Conservation (phyloP, 2,888 invertebrate species). For the Hydropsyche betteni region DNA sequence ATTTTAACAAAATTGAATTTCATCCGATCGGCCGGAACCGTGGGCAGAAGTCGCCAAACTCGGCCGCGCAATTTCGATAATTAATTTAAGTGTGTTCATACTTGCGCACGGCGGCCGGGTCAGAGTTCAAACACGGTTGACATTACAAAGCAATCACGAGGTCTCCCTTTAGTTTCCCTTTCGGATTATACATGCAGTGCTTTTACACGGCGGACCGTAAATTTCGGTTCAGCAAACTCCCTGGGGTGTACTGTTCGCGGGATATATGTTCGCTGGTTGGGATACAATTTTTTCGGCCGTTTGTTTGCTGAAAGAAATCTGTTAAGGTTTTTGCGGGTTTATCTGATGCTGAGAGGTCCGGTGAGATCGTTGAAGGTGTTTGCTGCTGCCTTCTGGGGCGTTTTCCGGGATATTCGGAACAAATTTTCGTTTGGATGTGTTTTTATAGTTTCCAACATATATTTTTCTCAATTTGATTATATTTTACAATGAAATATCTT, state of each 20-base stretch:
- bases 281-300: background rate
- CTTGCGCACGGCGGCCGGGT: background rate
- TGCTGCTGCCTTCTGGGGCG: too few species aligned
- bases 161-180: background rate
- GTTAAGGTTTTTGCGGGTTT: too few species aligned
- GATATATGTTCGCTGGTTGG: background rate
- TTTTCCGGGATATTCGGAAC: too few species aligned
- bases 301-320: too few species aligned
- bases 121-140: conserved; percentile 1
- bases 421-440: too few species aligned
- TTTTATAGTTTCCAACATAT: too few species aligned
- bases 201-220: background rate
- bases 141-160: conserved; percentile 17
- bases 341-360: too few species aligned
- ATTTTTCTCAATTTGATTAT: too few species aligned
- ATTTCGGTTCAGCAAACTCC: background rate
- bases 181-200: background rate
- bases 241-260: background rate
- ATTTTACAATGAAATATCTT: too few species aligned
- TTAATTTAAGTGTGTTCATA: background rate
- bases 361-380: too few species aligned
- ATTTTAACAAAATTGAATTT: background rate
- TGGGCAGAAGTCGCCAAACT: background rate
- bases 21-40: background rate
- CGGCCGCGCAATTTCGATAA: background rate